Base-by-base conservation (phyloP, 2,113 vertebrate genomes). In the Pseudois nayaur region DNA sequence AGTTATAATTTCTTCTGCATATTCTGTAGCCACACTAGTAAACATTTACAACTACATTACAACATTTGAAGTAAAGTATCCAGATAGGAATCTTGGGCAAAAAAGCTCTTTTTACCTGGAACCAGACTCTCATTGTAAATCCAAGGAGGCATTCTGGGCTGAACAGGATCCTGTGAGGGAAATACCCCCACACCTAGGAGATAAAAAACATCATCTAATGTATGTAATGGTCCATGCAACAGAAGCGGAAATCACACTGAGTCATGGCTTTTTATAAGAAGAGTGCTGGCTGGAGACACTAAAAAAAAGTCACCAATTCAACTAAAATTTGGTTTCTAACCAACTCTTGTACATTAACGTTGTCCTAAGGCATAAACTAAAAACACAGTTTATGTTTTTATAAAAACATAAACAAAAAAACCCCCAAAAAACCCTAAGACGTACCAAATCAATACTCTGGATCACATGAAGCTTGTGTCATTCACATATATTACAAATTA, bases 81-180 rank as follows among this genome's bases (percentile, higher is more conserved):
- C 84, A 92, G n/a, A 96, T 23, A 25, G 59, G 33, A 94, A 97
- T 96, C 9, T 25, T 91, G 31, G 50, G 74, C 81, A 94, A 92
- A 82, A 82, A 62, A 82, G 4, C 3, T 45, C 3, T 45, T 50
- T 12, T 98, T 99, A 99, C 99, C 99, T 99, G 99, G 99, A 95
- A 99, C 98, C 95, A 99, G 99, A 98, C 97, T 99, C 97, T 99
- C 99, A 0, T 99, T 99, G 99, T 99, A 99, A 98, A 99, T 98
- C 99, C 99, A 99, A 74, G 99, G 98, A 92, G 99, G 99, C 98
- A 99, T 97, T 98, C 99, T 99, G 57, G 99, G 99, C 98, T 99
- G 99, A 95, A 99, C 99, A 89, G 99, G 99, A 86, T 99, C 99
- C 98, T 99, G 99, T 74, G 99, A 98, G 92, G 99, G 99, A 97